Evolutionary conservation across 2,888 invertebrate species (phyloP).

Genomic region (Athalia rosae): DNA sequence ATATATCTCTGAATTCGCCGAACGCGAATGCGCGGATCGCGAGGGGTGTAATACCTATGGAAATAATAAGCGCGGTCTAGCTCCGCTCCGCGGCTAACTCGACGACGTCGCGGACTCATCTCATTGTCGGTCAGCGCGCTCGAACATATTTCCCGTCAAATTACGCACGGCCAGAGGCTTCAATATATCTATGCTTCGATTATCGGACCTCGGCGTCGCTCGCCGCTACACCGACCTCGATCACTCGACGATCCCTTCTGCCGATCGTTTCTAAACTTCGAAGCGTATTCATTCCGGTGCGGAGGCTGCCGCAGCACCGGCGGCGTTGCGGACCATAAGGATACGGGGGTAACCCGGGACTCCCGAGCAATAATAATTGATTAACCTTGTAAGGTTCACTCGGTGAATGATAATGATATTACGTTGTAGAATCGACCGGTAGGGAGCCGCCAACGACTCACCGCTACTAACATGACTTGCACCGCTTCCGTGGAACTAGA

Average conservation of each 20-base stretch:
- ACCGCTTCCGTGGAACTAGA: slow-evolving; percentile 57
- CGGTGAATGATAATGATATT: slow-evolving; percentile 48
- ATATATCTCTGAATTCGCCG: no score
- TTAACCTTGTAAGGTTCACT: slow-evolving; percentile 59
- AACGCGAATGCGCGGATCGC: slow-evolving; percentile 2
- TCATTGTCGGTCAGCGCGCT: no score
- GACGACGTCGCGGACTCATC: neutral
- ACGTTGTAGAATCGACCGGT: slow-evolving; percentile 54
- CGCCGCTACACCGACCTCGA: slow-evolving; percentile 18
- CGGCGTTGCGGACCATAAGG: neutral
- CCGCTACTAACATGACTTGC: slow-evolving; percentile 59
- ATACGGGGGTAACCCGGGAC: neutral
- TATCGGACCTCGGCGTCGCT: slow-evolving; percentile 29
- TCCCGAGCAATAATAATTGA: slow-evolving; percentile 61
- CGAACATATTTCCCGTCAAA: slow-evolving; percentile 22
- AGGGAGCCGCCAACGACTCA: slow-evolving; percentile 56
- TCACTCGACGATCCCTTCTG: slow-evolving; percentile 31
- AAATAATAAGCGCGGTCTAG: neutral
- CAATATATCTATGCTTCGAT: slow-evolving; percentile 38
- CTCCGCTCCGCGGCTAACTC: neutral
- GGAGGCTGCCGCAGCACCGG: neutral
- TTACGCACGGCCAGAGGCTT: slow-evolving; percentile 32
- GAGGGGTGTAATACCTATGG: neutral
- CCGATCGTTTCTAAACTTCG: slow-evolving; percentile 28
- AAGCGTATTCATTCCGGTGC: no score